Percentiles rank a stretch among this genome's conserved stretches.
phyloP scores from a whole-genome alignment of 2,888 invertebrate genomes.

The Xanthorhoe spadicearia region DNA sequence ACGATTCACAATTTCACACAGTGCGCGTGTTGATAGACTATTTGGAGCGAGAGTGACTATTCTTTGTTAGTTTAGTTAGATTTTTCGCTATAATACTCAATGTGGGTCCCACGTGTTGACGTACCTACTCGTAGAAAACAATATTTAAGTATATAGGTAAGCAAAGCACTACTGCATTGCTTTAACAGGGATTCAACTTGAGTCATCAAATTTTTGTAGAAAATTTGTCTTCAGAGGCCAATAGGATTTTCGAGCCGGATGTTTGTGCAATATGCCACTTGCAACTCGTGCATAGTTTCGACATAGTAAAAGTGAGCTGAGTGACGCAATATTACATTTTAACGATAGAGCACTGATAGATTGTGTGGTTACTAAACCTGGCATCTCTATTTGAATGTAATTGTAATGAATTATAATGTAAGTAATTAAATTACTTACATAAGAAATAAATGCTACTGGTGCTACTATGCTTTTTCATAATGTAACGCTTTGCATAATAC shows the following conservation, averaged over 20 bases:
- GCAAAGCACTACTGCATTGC: too few relatives aligned
- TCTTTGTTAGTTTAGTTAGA: constrained; percentile 28
- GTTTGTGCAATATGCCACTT: constrained; percentile 69
- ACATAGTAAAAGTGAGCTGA: constrained; percentile 77
- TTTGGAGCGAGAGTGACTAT: constrained; percentile 35
- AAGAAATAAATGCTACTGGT: constrained; percentile 18
- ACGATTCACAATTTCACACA: constrained; percentile 14
- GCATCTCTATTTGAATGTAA: constrained; percentile 12
- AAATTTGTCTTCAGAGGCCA: constrained; percentile 53
- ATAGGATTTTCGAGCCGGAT: constrained; percentile 69
- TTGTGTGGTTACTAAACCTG: neutral
- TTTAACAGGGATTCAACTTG: constrained; percentile 32
- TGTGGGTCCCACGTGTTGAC: constrained; percentile 39
- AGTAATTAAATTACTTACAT: neutral
- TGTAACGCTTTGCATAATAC: too few relatives aligned
- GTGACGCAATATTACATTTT: constrained; percentile 76
- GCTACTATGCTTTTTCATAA: neutral
- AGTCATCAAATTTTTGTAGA: constrained; percentile 47
- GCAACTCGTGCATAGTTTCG: constrained; percentile 76
- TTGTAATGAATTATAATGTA: constrained; percentile 43
- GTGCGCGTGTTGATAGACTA: constrained; percentile 30
- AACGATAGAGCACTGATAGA: constrained; percentile 59
- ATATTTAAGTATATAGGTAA: constrained; percentile 6
- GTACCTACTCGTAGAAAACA: too few relatives aligned
- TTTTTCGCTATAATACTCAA: constrained; percentile 32